phyloP scores from a whole-genome alignment of 2,888 invertebrate genomes.

The Mimachlamys varia region DNA sequence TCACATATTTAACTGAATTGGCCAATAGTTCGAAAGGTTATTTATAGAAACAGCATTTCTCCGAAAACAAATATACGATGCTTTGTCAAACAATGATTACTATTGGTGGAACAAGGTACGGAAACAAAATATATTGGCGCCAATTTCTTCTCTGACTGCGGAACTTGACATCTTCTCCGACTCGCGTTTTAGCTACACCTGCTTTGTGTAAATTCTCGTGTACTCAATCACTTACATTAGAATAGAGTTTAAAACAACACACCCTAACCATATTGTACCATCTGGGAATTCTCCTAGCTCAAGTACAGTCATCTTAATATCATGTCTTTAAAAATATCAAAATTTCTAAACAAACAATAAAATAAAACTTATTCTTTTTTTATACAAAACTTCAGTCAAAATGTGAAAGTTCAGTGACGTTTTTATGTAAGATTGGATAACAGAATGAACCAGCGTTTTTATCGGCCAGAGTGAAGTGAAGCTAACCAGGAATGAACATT shows the following conservation, averaged over 20 bases:
- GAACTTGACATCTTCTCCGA: neutral
- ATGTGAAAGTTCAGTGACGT: neutral
- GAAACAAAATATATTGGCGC: slow-evolving; percentile 1
- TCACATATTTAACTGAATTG: neutral
- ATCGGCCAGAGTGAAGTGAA: neutral
- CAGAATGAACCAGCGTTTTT: too few relatives aligned
- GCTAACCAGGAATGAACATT: neutral
- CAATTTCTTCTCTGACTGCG: neutral
- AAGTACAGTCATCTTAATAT: neutral
- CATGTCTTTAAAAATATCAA: neutral
- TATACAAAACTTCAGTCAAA: neutral
- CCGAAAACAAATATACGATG: neutral
- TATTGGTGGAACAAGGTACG: neutral
- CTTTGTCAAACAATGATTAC: neutral
- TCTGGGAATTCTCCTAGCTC: neutral
- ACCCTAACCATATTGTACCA: slow-evolving; percentile 11
- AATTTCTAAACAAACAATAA: neutral
- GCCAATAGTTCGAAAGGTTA: neutral
- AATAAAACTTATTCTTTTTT: neutral
- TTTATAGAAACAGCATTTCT: neutral
- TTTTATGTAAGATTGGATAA: neutral
- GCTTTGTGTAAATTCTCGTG: neutral
- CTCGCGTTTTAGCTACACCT: neutral
- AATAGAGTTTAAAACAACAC: neutral
- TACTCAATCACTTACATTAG: slow-evolving; percentile 25